Base-by-base conservation (phyloP, 2,797 vertebrate genomes). In the Tiaroga cobitis region DNA sequence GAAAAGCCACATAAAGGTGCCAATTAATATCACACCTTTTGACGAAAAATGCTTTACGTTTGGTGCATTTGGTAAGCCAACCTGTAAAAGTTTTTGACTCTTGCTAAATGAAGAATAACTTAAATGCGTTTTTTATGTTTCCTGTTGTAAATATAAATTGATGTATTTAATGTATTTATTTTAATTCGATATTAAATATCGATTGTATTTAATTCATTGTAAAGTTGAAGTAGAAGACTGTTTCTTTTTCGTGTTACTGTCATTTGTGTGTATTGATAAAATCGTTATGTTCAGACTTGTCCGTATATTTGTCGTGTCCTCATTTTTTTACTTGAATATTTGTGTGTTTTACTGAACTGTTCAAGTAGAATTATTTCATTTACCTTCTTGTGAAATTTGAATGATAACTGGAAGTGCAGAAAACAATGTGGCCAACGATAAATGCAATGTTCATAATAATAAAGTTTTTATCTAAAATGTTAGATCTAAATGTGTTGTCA, bases 391-490 rank as follows among this genome's bases (percentile, higher is more conserved):
- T 95, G 95, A 94, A 94, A 95, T 95, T 96, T 96, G 94, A 94
- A 94, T 91, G 91, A 93, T 96, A 96, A 98, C 97, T 98, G 97
- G 97, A 98, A 97, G 95, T 95, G 85, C 89, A 94, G 90, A 95
- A 95, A 94, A 96, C 96, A 96, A 85, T 92, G 34, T 78, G 72
- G 78, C 56, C 59, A 41, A 39, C 16, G 26, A 92, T 92, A 90
- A 92, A 82, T 78, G 87, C 92, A 89, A 90, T 92, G 91, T 87
- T 86, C 88, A 90, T 89, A 90, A 93, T 92, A 95, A 97, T 98
- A 99, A 98, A 98, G 95, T 97, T 98, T 99, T 93, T 98, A 98
- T 96, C 96, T 78, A 32, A 32, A 77, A 69, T 56, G 96, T 93
- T 93, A 94, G 68, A 92, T 87, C 82, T 73, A 29, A 41, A 32